Base-by-base conservation (phyloP, 2,113 vertebrate species). In the Burhinus bistriatus region DNA sequence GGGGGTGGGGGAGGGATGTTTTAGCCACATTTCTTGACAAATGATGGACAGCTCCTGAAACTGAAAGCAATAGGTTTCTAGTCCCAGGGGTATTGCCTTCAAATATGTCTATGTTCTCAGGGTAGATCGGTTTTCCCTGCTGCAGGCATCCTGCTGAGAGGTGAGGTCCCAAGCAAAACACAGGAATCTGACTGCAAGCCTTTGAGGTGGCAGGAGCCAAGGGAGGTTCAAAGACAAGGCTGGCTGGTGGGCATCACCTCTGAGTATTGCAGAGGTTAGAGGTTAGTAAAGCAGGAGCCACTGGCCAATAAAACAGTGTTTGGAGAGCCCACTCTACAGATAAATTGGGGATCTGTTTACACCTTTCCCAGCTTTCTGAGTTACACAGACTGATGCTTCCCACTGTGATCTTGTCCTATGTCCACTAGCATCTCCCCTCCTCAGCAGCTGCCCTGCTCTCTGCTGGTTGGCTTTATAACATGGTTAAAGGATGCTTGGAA, bases 211-310 rank as follows among this genome's bases (percentile, higher is more conserved):
- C 96, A 94, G 98, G 98, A 98, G 98, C 98, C 96, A 47, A 97
- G 88, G 96, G 97, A 97, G 98, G 98, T 98, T 99, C 98, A 99
- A 98, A 98, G 98, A 83, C 98, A 98, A 98, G 98, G 96, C 98
- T 70, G 97, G 97, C 95, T 96, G 96, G 97, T 97, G 97, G 97
- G 97, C 94, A 97, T 95, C 95, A 98, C 98, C 98, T 98, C 97
- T 64, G 91, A 98, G 98, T 89, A 97, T 80, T 89, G 73, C 18
- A 26, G 77, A 92, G 98, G 98, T 98, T 96, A 99, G 97, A 98
- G 98, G 98, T 99, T 98, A 99, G 98, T 98, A 98, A 98, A 99
- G 98, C 98, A 98, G 98, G 98, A 98, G 98, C 98, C 98, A 98
- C 97, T 94, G 97, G 96, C 98, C 98, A 98, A 98, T 98, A 98